A percentile compares a stretch with the other conserved stretches of the same genome.
phyloP scores from a whole-genome alignment of 2,888 invertebrate species.

The Unio pictorum region DNA sequence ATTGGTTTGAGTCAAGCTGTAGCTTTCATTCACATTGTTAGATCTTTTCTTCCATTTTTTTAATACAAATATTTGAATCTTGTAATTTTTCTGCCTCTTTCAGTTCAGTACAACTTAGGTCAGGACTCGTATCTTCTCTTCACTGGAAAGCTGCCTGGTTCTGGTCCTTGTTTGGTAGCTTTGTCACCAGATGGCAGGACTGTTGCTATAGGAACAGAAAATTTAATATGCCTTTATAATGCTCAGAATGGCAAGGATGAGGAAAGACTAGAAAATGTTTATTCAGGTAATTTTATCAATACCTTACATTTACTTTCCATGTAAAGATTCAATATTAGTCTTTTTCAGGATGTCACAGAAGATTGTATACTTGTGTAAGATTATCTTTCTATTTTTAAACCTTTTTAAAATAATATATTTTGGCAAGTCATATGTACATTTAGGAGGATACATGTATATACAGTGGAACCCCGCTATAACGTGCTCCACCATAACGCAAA shows the following conservation, averaged over 20 bases:
- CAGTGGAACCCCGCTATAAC: too few species aligned
- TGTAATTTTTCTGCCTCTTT: conserved; percentile 55
- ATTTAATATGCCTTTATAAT: conserved; percentile 80
- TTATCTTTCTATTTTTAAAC: too few species aligned
- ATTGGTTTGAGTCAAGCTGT: neutral
- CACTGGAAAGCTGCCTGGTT: conserved; percentile 75
- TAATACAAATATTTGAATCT: neutral
- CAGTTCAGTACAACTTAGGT: conserved; percentile 85
- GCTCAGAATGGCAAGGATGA: conserved; percentile 79
- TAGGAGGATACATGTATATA: too few species aligned
- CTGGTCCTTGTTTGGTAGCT: conserved; percentile 76
- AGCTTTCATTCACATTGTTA: neutral
- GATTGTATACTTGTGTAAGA: too few species aligned
- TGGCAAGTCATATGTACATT: too few species aligned
- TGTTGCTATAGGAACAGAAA: conserved; percentile 80
- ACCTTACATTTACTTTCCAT: neutral
- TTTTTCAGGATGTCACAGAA: too few species aligned
- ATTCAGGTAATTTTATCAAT: conserved; percentile 65
- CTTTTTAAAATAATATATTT: too few species aligned
- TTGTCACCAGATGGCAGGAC: conserved; percentile 87
- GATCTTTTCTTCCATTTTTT: neutral
- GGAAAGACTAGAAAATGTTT: conserved; percentile 79
- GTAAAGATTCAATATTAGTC: neutral
- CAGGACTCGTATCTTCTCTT: conserved; percentile 83
- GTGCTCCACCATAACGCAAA: too few species aligned